Evolutionary conservation across 1,140 invertebrate species (phyloP).

Genomic region (Pectinophora gossypiella): DNA sequence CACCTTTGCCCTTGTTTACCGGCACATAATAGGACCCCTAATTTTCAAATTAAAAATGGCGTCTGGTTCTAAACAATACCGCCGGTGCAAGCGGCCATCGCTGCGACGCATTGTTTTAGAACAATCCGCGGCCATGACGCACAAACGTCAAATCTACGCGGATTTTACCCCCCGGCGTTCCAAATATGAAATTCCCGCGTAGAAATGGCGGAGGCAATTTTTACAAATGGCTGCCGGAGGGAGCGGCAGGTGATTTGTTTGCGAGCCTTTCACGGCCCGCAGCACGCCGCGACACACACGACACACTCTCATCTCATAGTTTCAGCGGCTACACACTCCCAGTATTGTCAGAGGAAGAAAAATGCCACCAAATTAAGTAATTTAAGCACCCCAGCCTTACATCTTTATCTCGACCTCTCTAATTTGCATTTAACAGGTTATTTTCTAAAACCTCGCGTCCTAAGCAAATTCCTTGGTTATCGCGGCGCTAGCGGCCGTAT

Average conservation of each 20-base stretch:
- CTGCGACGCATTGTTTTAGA: conserved; percentile 59
- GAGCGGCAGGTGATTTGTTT: conserved; percentile 48
- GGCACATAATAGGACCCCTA: conserved; percentile 40
- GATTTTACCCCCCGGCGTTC: conserved; percentile 63
- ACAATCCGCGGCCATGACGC: conserved; percentile 63
- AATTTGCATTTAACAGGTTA: conserved; percentile 62
- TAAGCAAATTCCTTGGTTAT: conserved; percentile 36
- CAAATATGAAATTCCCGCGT: conserved; percentile 67
- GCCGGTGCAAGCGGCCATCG: conserved; percentile 47
- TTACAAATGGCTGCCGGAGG: conserved; percentile 69
- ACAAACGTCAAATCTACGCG: conserved; percentile 62
- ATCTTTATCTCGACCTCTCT: conserved; percentile 47
- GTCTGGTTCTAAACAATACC: conserved; percentile 52
- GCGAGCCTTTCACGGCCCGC: conserved; percentile 34
- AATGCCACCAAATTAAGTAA: conserved; percentile 30
- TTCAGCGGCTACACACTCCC: too few relatives aligned
- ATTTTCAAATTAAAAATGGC: conserved; percentile 70
- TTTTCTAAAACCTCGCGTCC: conserved; percentile 58
- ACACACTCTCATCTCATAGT: background rate
- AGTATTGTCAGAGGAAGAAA: background rate
- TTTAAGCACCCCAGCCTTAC: conserved; percentile 31
- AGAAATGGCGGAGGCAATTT: conserved; percentile 70
- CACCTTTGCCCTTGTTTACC: conserved; percentile 2
- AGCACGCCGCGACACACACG: conserved; percentile 17
- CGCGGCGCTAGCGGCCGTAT: background rate